Conservation (phyloP, 2,797 vertebrate species). For the Moxostoma hubbsi region DNA sequence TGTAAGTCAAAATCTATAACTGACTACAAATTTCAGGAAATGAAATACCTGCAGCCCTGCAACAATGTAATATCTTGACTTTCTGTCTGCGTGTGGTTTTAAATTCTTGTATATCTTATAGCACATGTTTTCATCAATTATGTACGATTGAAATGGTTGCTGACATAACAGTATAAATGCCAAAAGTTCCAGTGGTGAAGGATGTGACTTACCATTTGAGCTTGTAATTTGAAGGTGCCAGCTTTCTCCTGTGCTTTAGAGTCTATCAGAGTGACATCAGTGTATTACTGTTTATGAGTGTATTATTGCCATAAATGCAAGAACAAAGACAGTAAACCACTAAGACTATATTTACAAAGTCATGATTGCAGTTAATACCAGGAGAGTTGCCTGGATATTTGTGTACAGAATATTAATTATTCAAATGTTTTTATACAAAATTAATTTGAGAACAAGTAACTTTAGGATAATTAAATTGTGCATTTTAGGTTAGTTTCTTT, state of each 20-base stretch:
- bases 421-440: background rate
- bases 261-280: slow-evolving; percentile 71
- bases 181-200: slow-evolving; percentile 10
- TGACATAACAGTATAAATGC: slow-evolving; percentile 27
- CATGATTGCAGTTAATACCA: background rate
- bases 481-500: too few relatives aligned
- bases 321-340: slow-evolving; percentile 2
- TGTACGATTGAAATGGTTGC: background rate
- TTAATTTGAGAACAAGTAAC: background rate
- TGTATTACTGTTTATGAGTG: too few relatives aligned
- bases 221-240: slow-evolving; percentile 84
- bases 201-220: slow-evolving; percentile 82
- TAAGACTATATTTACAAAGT: slow-evolving; percentile 13
- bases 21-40: slow-evolving; percentile 16
- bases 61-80: background rate
- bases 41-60: background rate
- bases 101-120: slow-evolving; percentile 8
- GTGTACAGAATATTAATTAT: background rate
- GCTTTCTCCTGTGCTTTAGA: slow-evolving; percentile 86
- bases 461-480: background rate
- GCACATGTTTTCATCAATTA: background rate
- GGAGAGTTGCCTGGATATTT: background rate
- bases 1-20: background rate
- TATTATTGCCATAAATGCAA: background rate
- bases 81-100: background rate